Conservation (phyloP, 2,797 vertebrate genomes). For the Helicolenus hilgendorfi region DNA sequence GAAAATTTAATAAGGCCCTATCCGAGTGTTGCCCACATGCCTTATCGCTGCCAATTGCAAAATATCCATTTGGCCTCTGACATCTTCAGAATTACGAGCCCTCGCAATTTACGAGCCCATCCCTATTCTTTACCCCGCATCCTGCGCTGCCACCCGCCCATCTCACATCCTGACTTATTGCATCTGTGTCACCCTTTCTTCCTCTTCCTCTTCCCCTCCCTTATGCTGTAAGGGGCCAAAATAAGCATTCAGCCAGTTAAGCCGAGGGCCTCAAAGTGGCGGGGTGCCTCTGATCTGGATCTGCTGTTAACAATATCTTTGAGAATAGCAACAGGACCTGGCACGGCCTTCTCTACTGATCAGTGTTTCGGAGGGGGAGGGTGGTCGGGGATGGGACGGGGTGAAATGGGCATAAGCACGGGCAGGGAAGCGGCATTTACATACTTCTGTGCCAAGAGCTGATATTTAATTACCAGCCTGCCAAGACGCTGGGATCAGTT, state of each 20-base stretch:
- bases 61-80: constrained; percentile 78
- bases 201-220: not conserved
- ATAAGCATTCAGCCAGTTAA: constrained; percentile 47
- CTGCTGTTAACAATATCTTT: constrained; percentile 80
- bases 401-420: not conserved
- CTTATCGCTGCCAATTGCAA: constrained; percentile 78
- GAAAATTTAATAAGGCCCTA: constrained; percentile 75
- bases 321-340: constrained; percentile 65
- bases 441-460: constrained; percentile 74
- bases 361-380: constrained; percentile 13
- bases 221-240: constrained; percentile 20
- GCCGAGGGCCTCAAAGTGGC: constrained; percentile 51
- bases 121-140: constrained; percentile 44
- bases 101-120: constrained; percentile 64
- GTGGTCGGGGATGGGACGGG: not conserved
- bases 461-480: constrained; percentile 84
- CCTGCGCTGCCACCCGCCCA: constrained; percentile 26
- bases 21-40: constrained; percentile 70
- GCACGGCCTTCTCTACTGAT: constrained; percentile 60
- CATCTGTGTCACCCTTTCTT: constrained; percentile 7
- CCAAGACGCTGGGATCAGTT: constrained; percentile 73
- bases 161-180: constrained; percentile 36
- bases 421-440: constrained; percentile 58
- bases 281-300: constrained; percentile 66
- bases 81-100: constrained; percentile 76